Percentiles rank a stretch among this genome's conserved stretches.
phyloP scores from a whole-genome alignment of 2,888 invertebrate genomes.

The Acleris laterana region DNA sequence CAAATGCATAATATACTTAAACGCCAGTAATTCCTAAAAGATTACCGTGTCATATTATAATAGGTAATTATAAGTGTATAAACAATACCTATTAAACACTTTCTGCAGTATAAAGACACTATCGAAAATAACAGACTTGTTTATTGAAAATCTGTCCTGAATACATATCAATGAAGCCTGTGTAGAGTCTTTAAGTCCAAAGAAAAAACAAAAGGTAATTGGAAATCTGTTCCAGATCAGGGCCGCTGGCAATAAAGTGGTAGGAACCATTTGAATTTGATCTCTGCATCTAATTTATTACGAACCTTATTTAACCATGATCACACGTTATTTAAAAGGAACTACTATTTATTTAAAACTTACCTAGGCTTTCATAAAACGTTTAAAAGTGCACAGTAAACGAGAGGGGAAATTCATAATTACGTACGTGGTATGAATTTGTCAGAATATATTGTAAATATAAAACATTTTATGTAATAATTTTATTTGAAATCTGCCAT shows the following conservation, averaged over 20 bases:
- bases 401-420: constrained; percentile 70
- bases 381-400: constrained; percentile 59
- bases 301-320: constrained; percentile 34
- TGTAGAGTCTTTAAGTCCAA: no score
- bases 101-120: constrained; percentile 12
- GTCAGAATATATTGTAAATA: constrained; percentile 82
- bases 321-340: constrained; percentile 46
- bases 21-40: not conserved
- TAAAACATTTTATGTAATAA: constrained; percentile 77
- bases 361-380: constrained; percentile 41
- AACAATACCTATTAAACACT: not conserved
- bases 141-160: constrained; percentile 49
- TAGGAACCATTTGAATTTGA: no score
- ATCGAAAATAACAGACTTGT: constrained; percentile 25
- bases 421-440: constrained; percentile 74
- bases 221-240: no score
- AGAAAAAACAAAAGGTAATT: no score
- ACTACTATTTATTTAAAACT: constrained; percentile 33
- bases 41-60: constrained; percentile 32
- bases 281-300: constrained; percentile 52
- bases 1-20: not conserved
- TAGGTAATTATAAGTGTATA: constrained; percentile 9
- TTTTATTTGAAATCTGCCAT: constrained; percentile 75
- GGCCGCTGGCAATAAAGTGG: no score
- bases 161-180: constrained; percentile 69